phyloP scores from a whole-genome alignment of 2,113 vertebrate species.

The Crypturellus undulatus region DNA sequence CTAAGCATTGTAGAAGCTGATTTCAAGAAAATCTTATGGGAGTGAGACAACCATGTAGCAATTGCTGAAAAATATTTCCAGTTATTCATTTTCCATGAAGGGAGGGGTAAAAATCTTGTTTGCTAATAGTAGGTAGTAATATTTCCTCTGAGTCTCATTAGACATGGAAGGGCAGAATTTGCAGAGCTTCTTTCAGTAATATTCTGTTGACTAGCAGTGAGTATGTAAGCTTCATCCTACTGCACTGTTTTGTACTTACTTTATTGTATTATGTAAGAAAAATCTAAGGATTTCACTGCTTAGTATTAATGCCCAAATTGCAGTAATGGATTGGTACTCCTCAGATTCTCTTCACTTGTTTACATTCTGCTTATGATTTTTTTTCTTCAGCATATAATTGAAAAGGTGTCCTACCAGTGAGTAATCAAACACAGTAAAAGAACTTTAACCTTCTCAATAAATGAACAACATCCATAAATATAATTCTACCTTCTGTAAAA shows the following conservation, averaged over 20 bases:
- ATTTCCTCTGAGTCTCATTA: not conserved
- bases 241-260: not conserved
- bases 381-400: not conserved
- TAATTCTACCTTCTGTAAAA: not conserved
- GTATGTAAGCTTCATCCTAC: not conserved
- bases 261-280: not conserved
- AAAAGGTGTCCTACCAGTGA: not conserved
- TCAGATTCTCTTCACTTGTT: not conserved
- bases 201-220: not conserved
- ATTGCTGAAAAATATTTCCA: not conserved
- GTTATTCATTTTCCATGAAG: not conserved
- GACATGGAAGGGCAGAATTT: not conserved
- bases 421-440: not conserved
- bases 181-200: not conserved
- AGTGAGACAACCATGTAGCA: not conserved
- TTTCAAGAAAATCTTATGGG: not conserved
- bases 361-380: not conserved
- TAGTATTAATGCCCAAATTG: not conserved
- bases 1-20: not conserved
- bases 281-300: not conserved
- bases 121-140: not conserved
- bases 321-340: not conserved
- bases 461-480: not conserved
- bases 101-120: not conserved
- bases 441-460: slow-evolving; percentile 19